These are phyloP conservation scores for Zosterops lateralis DNA, from an alignment of 2,113 vertebrate species.

Conservation along the genomic window DNA sequence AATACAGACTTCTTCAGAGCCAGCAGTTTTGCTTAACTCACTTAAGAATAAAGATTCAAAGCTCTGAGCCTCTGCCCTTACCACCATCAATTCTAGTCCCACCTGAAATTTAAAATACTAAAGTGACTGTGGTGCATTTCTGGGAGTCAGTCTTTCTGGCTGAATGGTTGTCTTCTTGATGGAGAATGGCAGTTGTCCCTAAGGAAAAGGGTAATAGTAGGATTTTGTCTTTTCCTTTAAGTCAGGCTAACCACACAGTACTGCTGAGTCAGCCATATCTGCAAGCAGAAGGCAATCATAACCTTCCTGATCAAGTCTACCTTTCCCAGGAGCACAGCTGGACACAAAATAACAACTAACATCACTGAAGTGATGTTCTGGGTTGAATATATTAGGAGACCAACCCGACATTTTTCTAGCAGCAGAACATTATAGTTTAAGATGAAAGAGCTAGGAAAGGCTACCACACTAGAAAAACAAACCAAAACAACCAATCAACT, in stretches of 20 bases:
- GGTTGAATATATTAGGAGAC: neutral
- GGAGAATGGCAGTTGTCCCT: constrained; percentile 39
- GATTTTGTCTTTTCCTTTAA: constrained; percentile 39
- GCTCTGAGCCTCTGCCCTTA: constrained; percentile 43
- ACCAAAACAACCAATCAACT: neutral
- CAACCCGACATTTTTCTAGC: neutral
- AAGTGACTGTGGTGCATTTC: constrained; percentile 44
- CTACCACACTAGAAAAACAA: neutral
- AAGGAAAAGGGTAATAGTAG: constrained; percentile 17
- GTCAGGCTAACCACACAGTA: neutral
- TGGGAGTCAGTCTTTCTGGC: constrained; percentile 36
- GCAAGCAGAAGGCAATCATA: neutral
- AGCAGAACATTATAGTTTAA: neutral
- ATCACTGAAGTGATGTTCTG: neutral
- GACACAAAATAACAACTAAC: neutral
- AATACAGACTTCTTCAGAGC: constrained; percentile 34
- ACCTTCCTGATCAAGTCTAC: neutral
- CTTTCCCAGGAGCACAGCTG: neutral
- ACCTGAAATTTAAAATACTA: constrained; percentile 59
- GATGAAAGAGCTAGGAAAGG: neutral
- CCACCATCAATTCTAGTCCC: constrained; percentile 51
- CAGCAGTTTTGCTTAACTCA: constrained; percentile 53
- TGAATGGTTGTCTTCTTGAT: constrained; percentile 50
- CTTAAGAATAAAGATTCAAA: constrained; percentile 41
- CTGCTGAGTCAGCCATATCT: constrained; percentile 51